Evolutionary conservation across 2,797 vertebrate species (phyloP).

Genomic region (Ceyx erithaca): DNA sequence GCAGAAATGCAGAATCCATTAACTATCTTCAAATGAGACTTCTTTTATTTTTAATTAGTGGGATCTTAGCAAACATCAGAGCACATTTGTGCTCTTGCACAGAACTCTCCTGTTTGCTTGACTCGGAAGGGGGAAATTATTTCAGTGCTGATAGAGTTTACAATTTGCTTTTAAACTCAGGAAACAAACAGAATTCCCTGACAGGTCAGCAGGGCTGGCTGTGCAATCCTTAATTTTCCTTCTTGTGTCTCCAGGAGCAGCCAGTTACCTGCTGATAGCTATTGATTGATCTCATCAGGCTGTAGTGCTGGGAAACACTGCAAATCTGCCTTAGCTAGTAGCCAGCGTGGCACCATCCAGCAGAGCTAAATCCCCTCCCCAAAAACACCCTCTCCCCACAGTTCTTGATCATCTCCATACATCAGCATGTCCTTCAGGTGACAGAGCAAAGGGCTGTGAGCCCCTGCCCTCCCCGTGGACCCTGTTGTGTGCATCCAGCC

Average conservation of each 20-base stretch:
- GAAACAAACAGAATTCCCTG: not conserved
- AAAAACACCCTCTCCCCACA: not conserved
- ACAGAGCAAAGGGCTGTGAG: not conserved
- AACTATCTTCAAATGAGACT: slow-evolving; percentile 76
- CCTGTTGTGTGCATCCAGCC: not conserved
- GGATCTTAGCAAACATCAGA: slow-evolving; percentile 75
- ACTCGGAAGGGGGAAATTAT: slow-evolving; percentile 52
- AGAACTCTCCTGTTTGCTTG: slow-evolving; percentile 65
- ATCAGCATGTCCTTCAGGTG: slow-evolving; percentile 34
- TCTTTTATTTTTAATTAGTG: slow-evolving; percentile 73
- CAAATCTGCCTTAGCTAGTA: not conserved
- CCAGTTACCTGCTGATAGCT: not conserved
- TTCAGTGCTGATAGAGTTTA: slow-evolving; percentile 34
- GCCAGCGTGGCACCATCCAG: not conserved
- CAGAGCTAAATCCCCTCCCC: not conserved
- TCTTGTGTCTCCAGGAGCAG: not conserved
- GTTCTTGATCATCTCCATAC: slow-evolving; percentile 9
- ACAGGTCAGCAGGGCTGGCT: not conserved
- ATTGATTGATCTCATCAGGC: not conserved
- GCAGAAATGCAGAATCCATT: slow-evolving; percentile 75
- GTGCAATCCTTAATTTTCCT: not conserved
- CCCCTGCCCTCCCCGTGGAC: not conserved
- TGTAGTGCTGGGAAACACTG: not conserved
- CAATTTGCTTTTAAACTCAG: not conserved
- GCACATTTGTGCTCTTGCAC: slow-evolving; percentile 47